Evolutionary conservation across 2,888 invertebrate species (phyloP), one percentile per base, ranked within the genome.

Genomic region (Mythimna ferrago): DNA sequence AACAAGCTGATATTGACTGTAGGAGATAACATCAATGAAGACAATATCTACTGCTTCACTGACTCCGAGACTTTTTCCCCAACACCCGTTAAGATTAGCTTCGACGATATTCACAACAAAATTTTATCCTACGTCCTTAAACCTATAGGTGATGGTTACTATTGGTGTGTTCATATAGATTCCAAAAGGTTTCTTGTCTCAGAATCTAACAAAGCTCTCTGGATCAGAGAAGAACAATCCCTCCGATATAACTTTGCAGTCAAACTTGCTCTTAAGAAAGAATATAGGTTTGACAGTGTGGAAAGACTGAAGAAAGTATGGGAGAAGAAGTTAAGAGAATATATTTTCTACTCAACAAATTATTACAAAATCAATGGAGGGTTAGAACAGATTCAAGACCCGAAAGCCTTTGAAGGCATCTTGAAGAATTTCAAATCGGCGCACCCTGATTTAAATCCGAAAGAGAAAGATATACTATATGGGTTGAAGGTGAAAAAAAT

Each of bases 151-250:
- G 92, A 96, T 66, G 96, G 96, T 10, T 94, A 94, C 82, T 96
- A 96, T 74, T 96, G 96, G 96, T 96, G 96, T 80, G 85, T 92
- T 14, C 89, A 93, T 58, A 86, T 73, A 0, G 92, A 96, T 76
- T 88, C 93, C 0, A 90, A 82, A 35, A 88, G 89, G 16, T 94
- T 88, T 71, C 80, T 85, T 5, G 86, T 89, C 3, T 83, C 92
- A 1, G 89, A 92, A 78, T 94, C 96, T 0, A 94, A 95, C 63
- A 93, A 89, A 79, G 86, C 88, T 0, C 90, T 96, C 5, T 93
- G 91, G 76, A 87, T 94, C 0, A 88, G 92, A 72, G 92, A 91
- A 48, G 91, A 92, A 64, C 88, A 91, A n/a, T 89, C 91, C 0
- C 81, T 92, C 0, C 74, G 86, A 6, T 88, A 93, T 41, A 79